These are phyloP conservation scores for Conopomorpha cramerella DNA, from an alignment of 1,140 invertebrate genomes.

Conservation along the genomic window DNA sequence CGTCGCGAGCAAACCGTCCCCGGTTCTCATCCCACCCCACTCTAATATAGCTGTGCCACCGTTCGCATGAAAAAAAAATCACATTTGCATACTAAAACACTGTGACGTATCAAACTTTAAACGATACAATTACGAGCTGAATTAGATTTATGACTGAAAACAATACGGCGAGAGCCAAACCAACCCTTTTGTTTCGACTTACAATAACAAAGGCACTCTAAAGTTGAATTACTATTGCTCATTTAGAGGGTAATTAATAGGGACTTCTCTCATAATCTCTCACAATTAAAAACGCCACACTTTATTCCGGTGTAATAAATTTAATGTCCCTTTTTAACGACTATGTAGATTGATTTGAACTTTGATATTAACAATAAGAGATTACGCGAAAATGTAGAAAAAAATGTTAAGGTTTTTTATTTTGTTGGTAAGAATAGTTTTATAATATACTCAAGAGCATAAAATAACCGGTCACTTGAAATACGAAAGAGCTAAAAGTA, in stretches of 20 bases:
- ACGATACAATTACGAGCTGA: conserved; percentile 46
- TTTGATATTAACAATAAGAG: not conserved
- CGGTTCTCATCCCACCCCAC: conserved; percentile 43
- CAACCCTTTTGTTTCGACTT: conserved; percentile 37
- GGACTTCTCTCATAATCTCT: conserved; percentile 43
- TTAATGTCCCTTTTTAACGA: conserved; percentile 15
- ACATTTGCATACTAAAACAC: conserved; percentile 47
- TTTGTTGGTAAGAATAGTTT: not conserved
- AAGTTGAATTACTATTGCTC: conserved; percentile 24
- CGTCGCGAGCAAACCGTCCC: conserved; percentile 26
- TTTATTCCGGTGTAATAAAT: conserved; percentile 17
- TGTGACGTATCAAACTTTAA: conserved; percentile 55
- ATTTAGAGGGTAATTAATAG: conserved; percentile 53
- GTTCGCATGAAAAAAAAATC: conserved; percentile 36
- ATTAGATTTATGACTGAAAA: conserved; percentile 54
- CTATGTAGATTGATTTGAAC: conserved; percentile 7
- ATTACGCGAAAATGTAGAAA: no score
- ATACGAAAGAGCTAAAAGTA: no score
- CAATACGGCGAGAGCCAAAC: conserved; percentile 28
- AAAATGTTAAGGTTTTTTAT: no score
- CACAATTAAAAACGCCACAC: conserved; percentile 31
- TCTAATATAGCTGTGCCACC: conserved; percentile 13
- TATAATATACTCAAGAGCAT: not conserved
- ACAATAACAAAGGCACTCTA: conserved; percentile 9
- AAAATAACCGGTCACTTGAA: no score